Conservation (phyloP, 2,797 vertebrate species). For the Phoebastria nigripes region DNA sequence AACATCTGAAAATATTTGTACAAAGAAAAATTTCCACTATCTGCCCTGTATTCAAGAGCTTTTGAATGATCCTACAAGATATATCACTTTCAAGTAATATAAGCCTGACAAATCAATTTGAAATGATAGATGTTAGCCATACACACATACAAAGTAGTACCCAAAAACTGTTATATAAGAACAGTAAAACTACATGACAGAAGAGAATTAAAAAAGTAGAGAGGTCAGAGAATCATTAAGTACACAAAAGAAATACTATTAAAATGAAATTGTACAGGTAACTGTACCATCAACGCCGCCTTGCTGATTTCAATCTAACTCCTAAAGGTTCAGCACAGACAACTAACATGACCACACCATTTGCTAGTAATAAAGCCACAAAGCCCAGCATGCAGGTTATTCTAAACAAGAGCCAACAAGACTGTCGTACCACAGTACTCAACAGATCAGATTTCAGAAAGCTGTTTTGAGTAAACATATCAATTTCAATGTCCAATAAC, state of each 20-base stretch:
- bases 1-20: neutral
- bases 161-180: neutral
- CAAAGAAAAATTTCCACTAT: neutral
- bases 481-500: neutral
- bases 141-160: neutral
- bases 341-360: neutral
- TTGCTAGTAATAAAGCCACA: neutral
- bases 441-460: neutral
- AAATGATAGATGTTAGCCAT: neutral
- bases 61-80: neutral
- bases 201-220: neutral
- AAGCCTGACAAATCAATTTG: neutral
- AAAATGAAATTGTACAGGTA: neutral
- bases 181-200: neutral
- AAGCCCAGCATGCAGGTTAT: neutral
- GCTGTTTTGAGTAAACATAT: neutral
- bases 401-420: neutral
- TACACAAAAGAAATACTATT: neutral
- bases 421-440: neutral
- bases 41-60: neutral
- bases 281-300: fast-evolving
- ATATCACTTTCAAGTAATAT: neutral
- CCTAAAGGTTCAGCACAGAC: neutral
- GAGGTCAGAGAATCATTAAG: neutral
- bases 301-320: neutral